Base-by-base conservation (phyloP, 1,140 invertebrate species). In the Orius insidiosus region DNA sequence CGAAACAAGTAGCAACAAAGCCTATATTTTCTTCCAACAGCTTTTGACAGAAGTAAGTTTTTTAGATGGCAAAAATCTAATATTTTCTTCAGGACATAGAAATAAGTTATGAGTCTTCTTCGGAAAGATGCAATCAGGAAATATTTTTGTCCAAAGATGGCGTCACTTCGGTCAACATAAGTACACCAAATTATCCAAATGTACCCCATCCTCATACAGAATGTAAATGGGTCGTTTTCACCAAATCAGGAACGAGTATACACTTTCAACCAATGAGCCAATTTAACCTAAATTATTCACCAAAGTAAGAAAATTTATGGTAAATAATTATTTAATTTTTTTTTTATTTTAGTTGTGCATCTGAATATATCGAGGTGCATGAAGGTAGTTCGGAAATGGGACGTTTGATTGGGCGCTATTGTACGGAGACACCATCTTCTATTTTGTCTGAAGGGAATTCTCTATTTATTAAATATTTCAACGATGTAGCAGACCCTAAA, bases 131-230 rank as follows among this genome's bases (percentile, higher is more conserved):
- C 60, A 69, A 68, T 3, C 62, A 65, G 5, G 64, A 69, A 14
- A 54, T 52, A 7, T 55, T 78, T 33, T 58, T 63, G 14, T 38
- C 52, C 13, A 52, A 55, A 5, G 56, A 66, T 7, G 54, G 56
- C 5, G 56, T 66, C n/a, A 55, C 56, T 5, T 58, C 60, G 35
- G 65, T 68, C 49, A 60, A 68, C 34, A 75, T 85, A 24, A 65
- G 54, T 14, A 74, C 83, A 0, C 85, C 85, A 1, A 80, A 81
- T 55, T 88, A 80, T 63, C 86, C 86, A 2, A 73, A 76, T 48
- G 68, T 80, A 9, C 82, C 85, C 2, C 60, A 68, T 39, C 72
- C 80, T n/a, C 74, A 78, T 54, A 70, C 72, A 1, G 84, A 87
- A 61, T 92, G 87, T 60, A 60, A 74, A 10, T 93, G 86, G 86